phyloP scores from a whole-genome alignment of 2,797 vertebrate genomes.

The Valencia hispanica region DNA sequence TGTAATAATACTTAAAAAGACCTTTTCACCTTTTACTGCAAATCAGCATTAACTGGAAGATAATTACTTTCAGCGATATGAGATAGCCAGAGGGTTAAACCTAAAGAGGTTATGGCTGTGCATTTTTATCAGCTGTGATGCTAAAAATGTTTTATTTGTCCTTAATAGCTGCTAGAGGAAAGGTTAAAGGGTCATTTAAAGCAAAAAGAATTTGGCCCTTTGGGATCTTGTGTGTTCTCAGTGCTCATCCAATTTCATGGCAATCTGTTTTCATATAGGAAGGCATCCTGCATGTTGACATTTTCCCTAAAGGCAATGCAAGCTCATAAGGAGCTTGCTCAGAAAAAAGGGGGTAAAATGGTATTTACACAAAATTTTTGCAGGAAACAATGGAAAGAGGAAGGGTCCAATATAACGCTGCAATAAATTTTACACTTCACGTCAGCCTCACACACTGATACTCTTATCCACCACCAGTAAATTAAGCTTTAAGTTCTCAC shows the following conservation, averaged over 20 bases:
- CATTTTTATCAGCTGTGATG: slow-evolving; percentile 15
- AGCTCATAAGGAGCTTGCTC: neutral
- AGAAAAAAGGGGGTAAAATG: neutral
- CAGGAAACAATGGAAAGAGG: neutral
- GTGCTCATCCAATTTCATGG: slow-evolving; percentile 65
- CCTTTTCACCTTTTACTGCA: neutral
- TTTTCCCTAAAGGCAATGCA: slow-evolving; percentile 13
- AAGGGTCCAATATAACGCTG: neutral
- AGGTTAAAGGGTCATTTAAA: slow-evolving; percentile 39
- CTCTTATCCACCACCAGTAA: slow-evolving; percentile 5
- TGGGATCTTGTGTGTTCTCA: slow-evolving; percentile 15
- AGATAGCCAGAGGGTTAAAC: neutral
- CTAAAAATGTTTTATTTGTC: slow-evolving; percentile 15
- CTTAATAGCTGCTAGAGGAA: slow-evolving; percentile 18
- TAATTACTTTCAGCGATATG: slow-evolving; percentile 15
- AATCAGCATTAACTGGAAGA: neutral
- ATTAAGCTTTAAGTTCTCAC: slow-evolving; percentile 10
- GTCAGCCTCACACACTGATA: neutral
- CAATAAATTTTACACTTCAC: neutral
- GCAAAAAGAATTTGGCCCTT: slow-evolving; percentile 20
- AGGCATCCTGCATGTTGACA: slow-evolving; percentile 27
- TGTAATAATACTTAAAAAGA: neutral
- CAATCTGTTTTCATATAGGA: slow-evolving; percentile 37
- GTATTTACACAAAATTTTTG: neutral
- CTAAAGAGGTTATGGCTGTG: slow-evolving; percentile 3